phyloP scores from a whole-genome alignment of 2,888 invertebrate genomes.

The Calameuta idolon region DNA sequence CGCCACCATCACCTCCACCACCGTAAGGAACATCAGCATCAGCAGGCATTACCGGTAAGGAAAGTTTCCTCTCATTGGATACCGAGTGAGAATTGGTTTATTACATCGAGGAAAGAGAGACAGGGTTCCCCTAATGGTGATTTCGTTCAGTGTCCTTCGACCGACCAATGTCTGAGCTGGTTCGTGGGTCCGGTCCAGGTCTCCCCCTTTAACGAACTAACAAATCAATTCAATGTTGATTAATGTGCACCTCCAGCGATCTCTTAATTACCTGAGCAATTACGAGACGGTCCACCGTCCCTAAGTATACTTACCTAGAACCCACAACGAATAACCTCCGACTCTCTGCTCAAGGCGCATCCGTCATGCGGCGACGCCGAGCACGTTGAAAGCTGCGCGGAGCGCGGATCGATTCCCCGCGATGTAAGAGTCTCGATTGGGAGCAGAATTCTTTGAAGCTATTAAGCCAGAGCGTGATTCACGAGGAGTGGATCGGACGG shows the following conservation, averaged over 20 bases:
- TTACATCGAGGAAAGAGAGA: constrained; percentile 49
- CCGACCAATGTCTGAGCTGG: neutral
- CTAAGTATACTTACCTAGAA: neutral
- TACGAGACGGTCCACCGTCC: constrained; percentile 48
- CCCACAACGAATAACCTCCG: neutral
- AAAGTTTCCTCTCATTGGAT: constrained; percentile 2
- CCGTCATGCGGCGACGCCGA: neutral
- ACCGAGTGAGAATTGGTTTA: constrained; percentile 53
- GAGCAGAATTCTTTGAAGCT: constrained; percentile 36
- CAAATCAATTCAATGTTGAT: constrained; percentile 62
- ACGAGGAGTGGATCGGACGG: neutral
- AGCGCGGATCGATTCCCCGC: neutral
- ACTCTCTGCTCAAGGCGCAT: neutral
- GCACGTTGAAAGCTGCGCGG: neutral
- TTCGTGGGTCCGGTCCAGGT: neutral
- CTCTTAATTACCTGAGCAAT: constrained; percentile 56
- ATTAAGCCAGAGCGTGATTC: constrained; percentile 44
- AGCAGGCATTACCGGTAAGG: neutral
- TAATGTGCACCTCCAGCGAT: constrained; percentile 51
- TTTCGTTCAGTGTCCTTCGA: constrained; percentile 33
- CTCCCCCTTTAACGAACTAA: constrained; percentile 47
- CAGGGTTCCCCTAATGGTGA: constrained; percentile 47
- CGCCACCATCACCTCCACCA: no score
- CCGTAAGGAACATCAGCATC: neutral
- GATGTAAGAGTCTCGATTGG: constrained; percentile 2